Evolutionary conservation across 2,888 invertebrate species (phyloP).

Genomic region (Macroteleia sp.): DNA sequence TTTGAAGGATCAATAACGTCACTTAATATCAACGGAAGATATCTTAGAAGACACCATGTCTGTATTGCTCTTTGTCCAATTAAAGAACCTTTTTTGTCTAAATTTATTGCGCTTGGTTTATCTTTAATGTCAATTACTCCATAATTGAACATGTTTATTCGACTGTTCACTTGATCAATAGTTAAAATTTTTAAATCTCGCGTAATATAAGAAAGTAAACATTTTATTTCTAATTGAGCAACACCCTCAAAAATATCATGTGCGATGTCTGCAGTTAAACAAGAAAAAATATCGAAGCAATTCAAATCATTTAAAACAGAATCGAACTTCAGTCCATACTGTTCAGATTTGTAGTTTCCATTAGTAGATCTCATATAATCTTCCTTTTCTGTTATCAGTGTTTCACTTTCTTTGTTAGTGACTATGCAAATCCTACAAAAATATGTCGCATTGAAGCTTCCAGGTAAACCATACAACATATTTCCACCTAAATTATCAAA

Average conservation of each 20-base stretch:
- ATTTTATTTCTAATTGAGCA: constrained; percentile 38
- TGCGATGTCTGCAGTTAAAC: constrained; percentile 35
- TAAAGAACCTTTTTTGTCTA: constrained; percentile 47
- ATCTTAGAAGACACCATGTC: constrained; percentile 47
- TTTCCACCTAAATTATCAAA: constrained; percentile 55
- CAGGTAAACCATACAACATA: constrained; percentile 23
- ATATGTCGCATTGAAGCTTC: constrained; percentile 17
- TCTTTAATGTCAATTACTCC: constrained; percentile 35
- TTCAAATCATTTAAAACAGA: constrained; percentile 29
- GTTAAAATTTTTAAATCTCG: constrained; percentile 16
- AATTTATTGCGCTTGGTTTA: constrained; percentile 59
- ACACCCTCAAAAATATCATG: constrained; percentile 50
- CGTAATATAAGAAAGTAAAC: constrained; percentile 18
- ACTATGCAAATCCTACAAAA: constrained; percentile 16
- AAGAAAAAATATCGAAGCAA: constrained; percentile 41
- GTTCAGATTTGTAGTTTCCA: no score
- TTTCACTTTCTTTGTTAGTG: not conserved
- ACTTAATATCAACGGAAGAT: constrained; percentile 29
- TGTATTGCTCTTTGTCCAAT: constrained; percentile 64
- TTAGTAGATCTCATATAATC: not conserved
- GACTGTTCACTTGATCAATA: constrained; percentile 15
- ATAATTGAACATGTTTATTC: constrained; percentile 16
- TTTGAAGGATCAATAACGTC: constrained; percentile 18
- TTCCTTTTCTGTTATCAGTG: not conserved
- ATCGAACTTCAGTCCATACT: not conserved